Percentiles rank a stretch among this genome's conserved stretches.
Evolutionary conservation across 2,888 invertebrate species (phyloP).

Genomic region (Drosophila cyrtoloma): DNA sequence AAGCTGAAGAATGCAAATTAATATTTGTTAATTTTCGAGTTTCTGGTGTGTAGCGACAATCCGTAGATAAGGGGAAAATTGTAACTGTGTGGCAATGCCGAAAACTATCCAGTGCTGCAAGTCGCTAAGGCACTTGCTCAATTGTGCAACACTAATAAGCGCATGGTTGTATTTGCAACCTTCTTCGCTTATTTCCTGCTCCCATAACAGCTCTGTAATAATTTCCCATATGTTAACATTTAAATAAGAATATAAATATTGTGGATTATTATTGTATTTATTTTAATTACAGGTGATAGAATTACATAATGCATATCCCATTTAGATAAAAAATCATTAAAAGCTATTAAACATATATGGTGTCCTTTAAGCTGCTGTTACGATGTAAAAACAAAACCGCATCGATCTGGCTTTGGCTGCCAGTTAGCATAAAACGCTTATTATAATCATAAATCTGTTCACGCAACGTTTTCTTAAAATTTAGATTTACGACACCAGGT

Average conservation of each 20-base stretch:
- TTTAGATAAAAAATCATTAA: slow-evolving; percentile 45
- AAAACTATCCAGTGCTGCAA: slow-evolving; percentile 22
- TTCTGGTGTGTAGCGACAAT: slow-evolving; percentile 27
- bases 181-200: background rate
- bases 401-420: slow-evolving; percentile 75
- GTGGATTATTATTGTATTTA: slow-evolving; percentile 27
- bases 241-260: background rate
- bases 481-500: slow-evolving; percentile 83
- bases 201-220: slow-evolving; percentile 8
- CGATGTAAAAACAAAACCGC: slow-evolving; percentile 82
- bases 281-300: slow-evolving; percentile 51
- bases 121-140: background rate
- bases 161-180: slow-evolving; percentile 29
- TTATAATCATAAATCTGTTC: slow-evolving; percentile 82
- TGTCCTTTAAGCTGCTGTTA: slow-evolving; percentile 58
- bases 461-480: slow-evolving; percentile 77
- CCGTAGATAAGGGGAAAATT: slow-evolving; percentile 50
- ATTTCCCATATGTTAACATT: slow-evolving; percentile 3
- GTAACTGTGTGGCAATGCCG: slow-evolving; percentile 36
- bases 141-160: slow-evolving; percentile 16
- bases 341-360: slow-evolving; percentile 55
- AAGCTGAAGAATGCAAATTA: slow-evolving; percentile 18
- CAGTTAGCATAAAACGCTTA: slow-evolving; percentile 81
- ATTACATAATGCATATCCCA: slow-evolving; percentile 35
- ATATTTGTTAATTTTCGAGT: slow-evolving; percentile 38